Evolutionary conservation across 2,888 invertebrate genomes (phyloP).

Genomic region (Plebejus argus): DNA sequence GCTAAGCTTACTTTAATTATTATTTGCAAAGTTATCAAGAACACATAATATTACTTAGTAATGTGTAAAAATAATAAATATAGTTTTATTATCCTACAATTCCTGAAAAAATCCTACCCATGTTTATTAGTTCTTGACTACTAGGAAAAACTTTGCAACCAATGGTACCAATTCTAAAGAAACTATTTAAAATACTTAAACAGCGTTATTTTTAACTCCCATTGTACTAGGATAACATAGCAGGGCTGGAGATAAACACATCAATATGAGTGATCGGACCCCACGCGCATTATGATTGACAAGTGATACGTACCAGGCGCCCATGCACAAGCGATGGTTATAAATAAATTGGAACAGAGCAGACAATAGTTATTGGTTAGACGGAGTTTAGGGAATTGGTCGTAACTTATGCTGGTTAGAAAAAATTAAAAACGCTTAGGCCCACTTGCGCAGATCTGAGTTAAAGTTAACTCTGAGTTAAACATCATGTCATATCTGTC

Average conservation of each 20-base stretch:
- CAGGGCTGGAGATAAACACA: background rate
- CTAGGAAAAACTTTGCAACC: background rate
- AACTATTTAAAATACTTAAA: background rate
- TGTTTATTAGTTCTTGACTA: no score
- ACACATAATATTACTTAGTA: no score
- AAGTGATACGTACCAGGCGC: slow-evolving; percentile 16
- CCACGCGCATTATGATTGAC: slow-evolving; percentile 15
- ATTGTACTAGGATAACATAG: background rate
- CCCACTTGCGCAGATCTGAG: no score
- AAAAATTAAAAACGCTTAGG: no score
- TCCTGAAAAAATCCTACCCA: no score
- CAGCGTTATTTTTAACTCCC: background rate
- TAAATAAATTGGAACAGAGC: background rate
- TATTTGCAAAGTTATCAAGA: no score
- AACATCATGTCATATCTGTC: no score
- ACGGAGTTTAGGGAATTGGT: background rate
- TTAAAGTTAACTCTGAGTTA: no score
- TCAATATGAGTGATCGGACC: slow-evolving; percentile 11
- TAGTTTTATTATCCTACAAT: no score
- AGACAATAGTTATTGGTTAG: background rate
- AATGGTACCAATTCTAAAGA: background rate
- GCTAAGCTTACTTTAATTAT: no score
- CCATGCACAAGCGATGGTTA: background rate
- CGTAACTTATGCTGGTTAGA: background rate
- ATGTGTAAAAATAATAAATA: no score